Evolutionary conservation across 2,888 invertebrate genomes (phyloP).

Genomic region (Petrophora chlorosata): DNA sequence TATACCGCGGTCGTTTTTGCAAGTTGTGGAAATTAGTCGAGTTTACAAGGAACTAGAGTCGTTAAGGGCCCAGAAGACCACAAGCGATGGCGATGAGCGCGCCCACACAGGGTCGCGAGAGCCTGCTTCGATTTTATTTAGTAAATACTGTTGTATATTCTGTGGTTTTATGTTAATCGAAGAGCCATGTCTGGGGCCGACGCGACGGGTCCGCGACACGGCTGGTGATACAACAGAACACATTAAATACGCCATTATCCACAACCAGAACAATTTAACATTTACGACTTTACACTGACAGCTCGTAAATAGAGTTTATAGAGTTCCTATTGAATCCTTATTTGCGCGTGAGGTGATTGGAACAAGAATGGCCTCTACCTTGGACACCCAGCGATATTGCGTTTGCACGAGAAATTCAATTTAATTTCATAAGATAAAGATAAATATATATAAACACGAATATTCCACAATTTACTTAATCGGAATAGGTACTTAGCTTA

Average conservation of each 20-base stretch:
- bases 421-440: too few relatives aligned
- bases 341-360: conserved; percentile 58
- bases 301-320: conserved; percentile 72
- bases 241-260: conserved; percentile 71
- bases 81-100: conserved; percentile 52
- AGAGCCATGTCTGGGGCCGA: conserved; percentile 74
- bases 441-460: too few relatives aligned
- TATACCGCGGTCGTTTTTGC: conserved; percentile 25
- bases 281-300: conserved; percentile 75
- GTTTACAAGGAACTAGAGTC: conserved; percentile 13
- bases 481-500: too few relatives aligned
- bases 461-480: too few relatives aligned
- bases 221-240: conserved; percentile 64
- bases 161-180: conserved; percentile 81
- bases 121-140: conserved; percentile 47
- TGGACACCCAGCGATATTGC: not conserved
- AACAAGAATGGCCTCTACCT: not conserved
- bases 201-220: conserved; percentile 54
- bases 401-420: too few relatives aligned
- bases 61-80: conserved; percentile 30
- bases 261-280: conserved; percentile 71
- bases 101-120: conserved; percentile 69
- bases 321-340: conserved; percentile 66
- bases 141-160: conserved; percentile 14
- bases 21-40: conserved; percentile 21